Evolutionary conservation across 2,797 vertebrate genomes (phyloP).

Genomic region (Sparus aurata): DNA sequence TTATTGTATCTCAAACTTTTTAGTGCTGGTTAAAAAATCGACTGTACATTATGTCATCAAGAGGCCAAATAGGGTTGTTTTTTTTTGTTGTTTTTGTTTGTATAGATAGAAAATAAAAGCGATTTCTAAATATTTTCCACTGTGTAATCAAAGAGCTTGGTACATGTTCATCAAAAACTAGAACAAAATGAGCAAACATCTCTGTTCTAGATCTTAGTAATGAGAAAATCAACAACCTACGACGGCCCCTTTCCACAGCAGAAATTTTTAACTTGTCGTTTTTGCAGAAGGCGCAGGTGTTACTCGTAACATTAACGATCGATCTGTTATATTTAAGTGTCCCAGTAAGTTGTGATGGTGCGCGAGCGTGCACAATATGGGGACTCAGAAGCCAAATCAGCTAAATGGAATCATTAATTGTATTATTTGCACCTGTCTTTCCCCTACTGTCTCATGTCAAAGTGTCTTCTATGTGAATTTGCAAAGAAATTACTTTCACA

Average conservation of each 20-base stretch:
- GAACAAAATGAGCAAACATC: background rate
- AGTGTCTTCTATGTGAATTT: background rate
- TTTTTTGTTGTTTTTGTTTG: background rate
- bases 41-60: no score
- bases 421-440: background rate
- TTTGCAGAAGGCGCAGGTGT: background rate
- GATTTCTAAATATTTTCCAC: no score
- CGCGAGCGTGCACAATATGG: background rate
- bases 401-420: slow-evolving; percentile 14
- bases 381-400: background rate
- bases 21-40: background rate
- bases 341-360: background rate
- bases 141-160: no score
- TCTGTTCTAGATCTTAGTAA: background rate
- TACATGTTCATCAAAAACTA: background rate
- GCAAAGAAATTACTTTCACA: background rate
- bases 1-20: background rate
- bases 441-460: background rate
- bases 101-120: background rate
- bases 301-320: background rate
- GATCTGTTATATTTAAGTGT: slow-evolving; percentile 1
- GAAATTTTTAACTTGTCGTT: background rate
- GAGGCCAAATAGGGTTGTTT: no score
- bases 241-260: background rate
- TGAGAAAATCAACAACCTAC: background rate